Base-by-base conservation (phyloP, 1,140 invertebrate genomes). In the Archivesica marissinica region DNA sequence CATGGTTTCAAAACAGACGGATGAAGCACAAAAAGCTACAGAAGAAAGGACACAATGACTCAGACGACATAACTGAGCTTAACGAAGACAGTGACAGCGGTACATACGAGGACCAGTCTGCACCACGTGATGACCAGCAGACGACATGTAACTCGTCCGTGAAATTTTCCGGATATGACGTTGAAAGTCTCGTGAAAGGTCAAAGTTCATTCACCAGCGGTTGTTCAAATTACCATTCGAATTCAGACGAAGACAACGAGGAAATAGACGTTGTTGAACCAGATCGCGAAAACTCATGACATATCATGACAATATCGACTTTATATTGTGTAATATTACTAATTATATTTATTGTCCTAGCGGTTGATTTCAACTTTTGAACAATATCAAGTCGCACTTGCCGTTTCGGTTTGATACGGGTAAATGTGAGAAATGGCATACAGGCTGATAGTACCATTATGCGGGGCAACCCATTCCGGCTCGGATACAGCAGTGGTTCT, bases 21-120 rank as follows among this genome's bases (percentile, higher is more conserved):
- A 99, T 99, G 98, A 99, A 99, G 91, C 98, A 99, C 94, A 99
- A 99, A 95, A 99, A 99, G 92, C 97, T 98, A 92, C 95, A 98
- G 90, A 95, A 97, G 79, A 97, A 97, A 92, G 89, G 95, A 30
- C 95, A 94, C 61, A 96, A 95, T 20, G 95, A 95, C n/a, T 52
- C 56, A 20, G 81, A 84, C 23, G 72, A 75, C 15, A 39, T 81
- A 7, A 54, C 44, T 28, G 72, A 75, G 13, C 15, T 33, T 28
- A 74, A 76, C n/a, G 74, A 76, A 13, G 56, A 64, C 56, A 79
- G 79, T 30, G 84, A 86, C 38, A 35, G 74, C 20, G 54, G 44
- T 4, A 50, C 28, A 15, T 75, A 52, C 52, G 81, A 64, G 11
- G 56, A 84, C 25, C 52, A 50, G 25, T 82, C 77, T 47, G 52